These are phyloP conservation scores for Aspidoscelis tigris DNA, from an alignment of 2,113 vertebrate species.

Conservation along the genomic window DNA sequence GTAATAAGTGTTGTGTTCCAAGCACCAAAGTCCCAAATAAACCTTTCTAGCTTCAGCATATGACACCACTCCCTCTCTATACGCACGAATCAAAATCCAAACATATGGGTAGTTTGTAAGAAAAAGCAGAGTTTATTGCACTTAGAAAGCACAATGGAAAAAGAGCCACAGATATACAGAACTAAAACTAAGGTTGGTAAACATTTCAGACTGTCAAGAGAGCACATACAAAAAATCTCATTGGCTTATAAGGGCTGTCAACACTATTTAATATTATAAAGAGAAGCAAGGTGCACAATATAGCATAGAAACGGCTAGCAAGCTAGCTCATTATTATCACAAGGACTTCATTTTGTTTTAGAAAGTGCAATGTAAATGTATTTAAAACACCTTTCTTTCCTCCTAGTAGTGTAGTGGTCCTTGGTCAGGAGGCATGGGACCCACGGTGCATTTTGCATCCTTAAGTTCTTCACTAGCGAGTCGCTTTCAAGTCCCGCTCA, in stretches of 20 bases:
- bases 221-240: constrained; percentile 53
- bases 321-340: constrained; percentile 57
- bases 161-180: constrained; percentile 58
- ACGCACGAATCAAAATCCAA: constrained; percentile 34
- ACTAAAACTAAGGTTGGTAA: constrained; percentile 55
- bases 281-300: constrained; percentile 59
- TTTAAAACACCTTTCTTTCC: constrained; percentile 32
- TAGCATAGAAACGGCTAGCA: constrained; percentile 51
- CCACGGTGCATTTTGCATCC: background rate
- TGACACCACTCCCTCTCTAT: constrained; percentile 2
- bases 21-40: too few relatives aligned
- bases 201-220: constrained; percentile 15
- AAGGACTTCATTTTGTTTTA: constrained; percentile 18
- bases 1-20: too few relatives aligned
- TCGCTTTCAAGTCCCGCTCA: constrained; percentile 46
- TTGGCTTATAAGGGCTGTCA: constrained; percentile 43
- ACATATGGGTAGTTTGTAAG: constrained; percentile 37
- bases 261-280: constrained; percentile 53
- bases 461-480: constrained; percentile 22
- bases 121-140: constrained; percentile 76
- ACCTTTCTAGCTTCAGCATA: background rate
- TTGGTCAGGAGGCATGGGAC: constrained; percentile 33
- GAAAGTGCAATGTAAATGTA: constrained; percentile 44
- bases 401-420: constrained; percentile 35
- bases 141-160: constrained; percentile 69